Evolutionary conservation across 2,797 vertebrate species (phyloP), one percentile per base, ranked within the genome.

Genomic region (Pantherophis alleghaniensis): DNA sequence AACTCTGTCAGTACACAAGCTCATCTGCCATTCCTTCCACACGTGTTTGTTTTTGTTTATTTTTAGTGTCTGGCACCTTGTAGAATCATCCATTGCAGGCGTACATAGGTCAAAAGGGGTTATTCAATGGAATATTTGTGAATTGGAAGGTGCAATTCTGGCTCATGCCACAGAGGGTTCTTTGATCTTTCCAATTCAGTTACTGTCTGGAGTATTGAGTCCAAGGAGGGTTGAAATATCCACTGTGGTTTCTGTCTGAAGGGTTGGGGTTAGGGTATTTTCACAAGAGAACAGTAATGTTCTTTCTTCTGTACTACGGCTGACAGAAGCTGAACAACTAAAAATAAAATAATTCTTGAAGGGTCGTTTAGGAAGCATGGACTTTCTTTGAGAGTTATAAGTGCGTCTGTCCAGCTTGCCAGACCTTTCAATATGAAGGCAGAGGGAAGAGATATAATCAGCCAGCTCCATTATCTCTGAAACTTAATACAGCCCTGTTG

Each of bases 61-160:
- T 96, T 96, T 94, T 92, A 96, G 96, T 90, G 96, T 83, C 74
- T 97, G 95, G 93, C 96, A 97, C 97, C 96, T 96, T 94, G 97
- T 97, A 97, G 96, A 96, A 89, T 97, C 97, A 97, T 97, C 95
- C 97, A 97, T 97, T 95, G 90, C 95, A 91, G 95, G 96, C 97
- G 94, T 96, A 95, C 95, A 91, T 91, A 97, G 93, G 96, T 95
- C 94, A 89, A 97, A 96, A 96, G 97, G 96, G 97, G 93, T 97
- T 42, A 95, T 95, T 96, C 94, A 89, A 59, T 0, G 92, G 97
- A 95, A 97, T 91, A 94, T 96, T 96, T 96, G 96, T 95, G 90
- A 61, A 93, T 93, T 94, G 94, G 93, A 88, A 95, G 87, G 92
- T 47, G 53, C 42, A 89, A 18, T 66, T 93, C 89, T 87, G 63